phyloP scores from a whole-genome alignment of 2,113 vertebrate species.

The Chauna torquata region DNA sequence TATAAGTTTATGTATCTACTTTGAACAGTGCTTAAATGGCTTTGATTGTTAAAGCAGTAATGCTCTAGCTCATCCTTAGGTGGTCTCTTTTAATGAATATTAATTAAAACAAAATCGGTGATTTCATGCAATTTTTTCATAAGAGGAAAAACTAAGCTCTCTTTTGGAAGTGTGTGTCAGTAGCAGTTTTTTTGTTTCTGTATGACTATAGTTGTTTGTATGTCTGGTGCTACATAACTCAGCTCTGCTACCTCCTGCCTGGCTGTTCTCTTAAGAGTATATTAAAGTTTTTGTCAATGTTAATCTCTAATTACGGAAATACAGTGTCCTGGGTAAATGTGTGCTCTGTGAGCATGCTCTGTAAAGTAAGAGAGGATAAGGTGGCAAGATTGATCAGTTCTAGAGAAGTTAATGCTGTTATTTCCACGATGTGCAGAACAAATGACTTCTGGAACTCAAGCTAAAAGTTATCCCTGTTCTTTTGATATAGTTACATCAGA shows the following conservation, averaged over 20 bases:
- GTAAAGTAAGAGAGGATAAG: not conserved
- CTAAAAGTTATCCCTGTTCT: not conserved
- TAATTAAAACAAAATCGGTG: accelerated
- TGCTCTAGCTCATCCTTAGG: not conserved
- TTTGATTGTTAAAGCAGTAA: not conserved
- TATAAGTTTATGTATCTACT: not conserved
- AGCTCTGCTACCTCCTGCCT: not conserved
- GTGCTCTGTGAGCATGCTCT: not conserved
- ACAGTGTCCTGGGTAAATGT: accelerated
- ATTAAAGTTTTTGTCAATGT: not conserved
- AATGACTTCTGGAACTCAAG: not conserved
- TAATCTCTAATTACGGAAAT: not conserved
- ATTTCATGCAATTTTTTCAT: not conserved
- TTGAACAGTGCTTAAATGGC: not conserved
- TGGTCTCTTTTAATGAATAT: not conserved
- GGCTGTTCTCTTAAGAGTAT: not conserved
- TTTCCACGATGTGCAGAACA: not conserved
- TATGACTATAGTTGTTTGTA: not conserved
- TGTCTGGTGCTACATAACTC: not conserved
- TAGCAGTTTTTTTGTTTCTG: not conserved
- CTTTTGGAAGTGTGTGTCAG: not conserved
- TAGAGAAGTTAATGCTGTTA: not conserved
- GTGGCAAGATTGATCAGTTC: not conserved
- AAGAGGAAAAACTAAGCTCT: not conserved
- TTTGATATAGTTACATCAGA: not conserved